Evolutionary conservation across 1,140 invertebrate genomes (phyloP), one percentile per base, ranked within the genome.

Genomic region (Hirudo medicinalis): DNA sequence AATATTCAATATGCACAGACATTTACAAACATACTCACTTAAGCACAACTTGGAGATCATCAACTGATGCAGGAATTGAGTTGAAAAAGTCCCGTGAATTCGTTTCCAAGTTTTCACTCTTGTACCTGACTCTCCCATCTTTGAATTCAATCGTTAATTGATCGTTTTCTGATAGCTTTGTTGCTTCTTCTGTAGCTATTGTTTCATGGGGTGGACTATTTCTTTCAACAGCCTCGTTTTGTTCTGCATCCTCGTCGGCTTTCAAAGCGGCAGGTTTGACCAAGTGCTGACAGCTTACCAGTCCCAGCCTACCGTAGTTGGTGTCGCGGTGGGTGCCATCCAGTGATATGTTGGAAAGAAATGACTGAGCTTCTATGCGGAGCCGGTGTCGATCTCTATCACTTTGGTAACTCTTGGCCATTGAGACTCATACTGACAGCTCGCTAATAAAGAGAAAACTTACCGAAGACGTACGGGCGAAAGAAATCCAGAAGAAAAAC

Each of bases 321-420:
- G 90, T 91, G 81, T 94, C 91, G 76, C 87, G 87, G 82, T 92
- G 89, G 76, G 88, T 90, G 69, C 92, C 92, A 86, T 94, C 91
- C 71, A 95, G 84, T 71, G 92, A 94, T 78, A 96, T 95, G 84
- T 94, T 94, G 40, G 91, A 90, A 75, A 96, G 85, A 85, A 95
- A 96, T 76, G 67, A 69, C 22, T 36, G 67, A 13, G 43, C 29
- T 19, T 36, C 29, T 27, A 69, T 40, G 9, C 43, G 32, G 36
- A 49, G 67, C 54, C 67, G 29, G 0, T 69, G 43, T 17, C 32
- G n/a, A 32, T 40, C 43, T 29, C 22, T 40, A 49, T 69, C 32
- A 69, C n/a, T 36, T 69, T 49, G n/a, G 67, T 22, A 49, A 69
- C 43, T 69, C 27, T 40, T 69, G 69, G 67, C n/a, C 43, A 67